phyloP scores from a whole-genome alignment of 2,113 vertebrate species.

The Daphoenositta chrysoptera region DNA sequence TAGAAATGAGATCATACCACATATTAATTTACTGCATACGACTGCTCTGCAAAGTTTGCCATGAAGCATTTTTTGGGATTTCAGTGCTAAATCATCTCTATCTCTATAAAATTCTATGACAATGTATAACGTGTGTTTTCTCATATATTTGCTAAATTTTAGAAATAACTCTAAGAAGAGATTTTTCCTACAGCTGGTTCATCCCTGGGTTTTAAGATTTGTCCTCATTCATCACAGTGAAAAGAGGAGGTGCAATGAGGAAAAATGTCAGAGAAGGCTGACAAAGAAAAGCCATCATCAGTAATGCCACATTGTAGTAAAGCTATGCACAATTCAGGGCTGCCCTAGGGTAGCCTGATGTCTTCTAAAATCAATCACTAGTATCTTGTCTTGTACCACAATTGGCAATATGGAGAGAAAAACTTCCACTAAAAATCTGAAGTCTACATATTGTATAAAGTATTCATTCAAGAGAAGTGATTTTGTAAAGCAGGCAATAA shows the following conservation, averaged over 20 bases:
- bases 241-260: neutral
- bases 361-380: neutral
- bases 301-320: neutral
- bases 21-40: constrained; percentile 5
- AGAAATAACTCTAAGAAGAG: neutral
- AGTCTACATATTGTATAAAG: neutral
- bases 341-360: neutral
- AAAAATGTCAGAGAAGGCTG: neutral
- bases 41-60: neutral
- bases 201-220: neutral
- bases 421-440: neutral
- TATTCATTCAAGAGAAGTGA: neutral
- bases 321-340: neutral
- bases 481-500: neutral
- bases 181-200: neutral
- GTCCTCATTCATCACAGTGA: neutral
- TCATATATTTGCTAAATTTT: neutral
- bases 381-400: neutral
- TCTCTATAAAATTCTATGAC: neutral
- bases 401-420: neutral
- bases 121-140: neutral
- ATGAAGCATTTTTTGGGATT: neutral
- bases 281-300: neutral
- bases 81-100: neutral
- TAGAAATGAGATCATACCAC: constrained; percentile 35